These are phyloP conservation scores for Petrosia ficiformis DNA, from an alignment of 37 sponge, comb jelly and placozoan species.

Conservation along the genomic window DNA sequence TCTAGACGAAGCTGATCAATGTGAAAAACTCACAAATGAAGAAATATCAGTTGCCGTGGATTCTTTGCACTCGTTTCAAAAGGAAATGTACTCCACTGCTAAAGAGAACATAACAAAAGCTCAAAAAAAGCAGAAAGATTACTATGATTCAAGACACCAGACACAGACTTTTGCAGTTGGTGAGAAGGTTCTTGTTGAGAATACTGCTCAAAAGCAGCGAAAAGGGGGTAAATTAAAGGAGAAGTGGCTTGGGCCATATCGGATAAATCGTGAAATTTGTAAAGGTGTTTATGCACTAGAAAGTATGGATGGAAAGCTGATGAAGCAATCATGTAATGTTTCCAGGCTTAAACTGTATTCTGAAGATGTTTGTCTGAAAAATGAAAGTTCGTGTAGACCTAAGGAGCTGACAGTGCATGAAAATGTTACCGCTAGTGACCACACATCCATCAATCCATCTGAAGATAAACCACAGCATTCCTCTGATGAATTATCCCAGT, in stretches of 20 bases:
- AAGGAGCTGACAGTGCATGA: too few relatives aligned
- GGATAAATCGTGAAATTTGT: not conserved
- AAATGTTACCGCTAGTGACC: too few relatives aligned
- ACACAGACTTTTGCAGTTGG: conserved; percentile 5
- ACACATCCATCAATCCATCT: too few relatives aligned
- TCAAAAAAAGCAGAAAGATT: conserved; percentile 28
- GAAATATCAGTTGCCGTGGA: too few relatives aligned
- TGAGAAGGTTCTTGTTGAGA: conserved; percentile 29
- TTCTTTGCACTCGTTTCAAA: too few relatives aligned
- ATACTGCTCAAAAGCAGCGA: conserved; percentile 22
- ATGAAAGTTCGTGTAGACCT: too few relatives aligned
- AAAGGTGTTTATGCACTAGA: conserved; percentile 9
- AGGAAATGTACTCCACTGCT: not conserved
- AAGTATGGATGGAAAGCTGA: not conserved
- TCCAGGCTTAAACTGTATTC: conserved; percentile 7
- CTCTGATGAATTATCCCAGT: too few relatives aligned
- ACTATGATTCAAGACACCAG: conserved; percentile 33
- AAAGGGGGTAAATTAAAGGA: conserved; percentile 44
- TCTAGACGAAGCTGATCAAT: too few relatives aligned
- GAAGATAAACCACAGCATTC: too few relatives aligned
- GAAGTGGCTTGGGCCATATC: conserved; percentile 43
- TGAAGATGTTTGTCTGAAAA: too few relatives aligned
- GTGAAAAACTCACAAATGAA: too few relatives aligned
- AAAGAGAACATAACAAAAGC: conserved; percentile 21
- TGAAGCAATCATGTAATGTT: conserved; percentile 2